These are phyloP conservation scores for Taphrorychus bicolor DNA, from an alignment of 2,888 invertebrate genomes.

Conservation along the genomic window DNA sequence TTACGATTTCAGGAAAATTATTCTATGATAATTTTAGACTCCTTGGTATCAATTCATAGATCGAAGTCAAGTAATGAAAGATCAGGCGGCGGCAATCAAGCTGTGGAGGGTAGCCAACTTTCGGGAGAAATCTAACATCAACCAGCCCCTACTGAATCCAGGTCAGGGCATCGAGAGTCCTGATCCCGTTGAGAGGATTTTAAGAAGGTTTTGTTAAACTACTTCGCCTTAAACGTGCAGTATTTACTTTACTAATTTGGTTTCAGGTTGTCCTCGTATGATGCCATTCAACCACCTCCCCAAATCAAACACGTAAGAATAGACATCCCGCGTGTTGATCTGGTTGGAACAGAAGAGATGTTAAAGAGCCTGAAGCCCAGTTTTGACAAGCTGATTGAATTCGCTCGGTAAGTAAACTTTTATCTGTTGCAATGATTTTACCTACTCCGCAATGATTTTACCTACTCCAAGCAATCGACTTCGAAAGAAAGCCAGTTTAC, in stretches of 20 bases:
- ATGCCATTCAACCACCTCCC: slow-evolving; percentile 68
- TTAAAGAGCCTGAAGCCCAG: slow-evolving; percentile 54
- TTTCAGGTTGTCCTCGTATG: slow-evolving; percentile 69
- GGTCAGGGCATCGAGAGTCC: slow-evolving; percentile 53
- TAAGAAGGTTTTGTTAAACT: slow-evolving; percentile 60
- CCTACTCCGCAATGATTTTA: too few relatives aligned
- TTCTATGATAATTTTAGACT: slow-evolving; percentile 54
- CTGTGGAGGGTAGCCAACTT: slow-evolving; percentile 66
- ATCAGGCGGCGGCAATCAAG: slow-evolving; percentile 62
- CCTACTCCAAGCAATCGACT: too few relatives aligned
- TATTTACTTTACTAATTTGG: slow-evolving; percentile 3
- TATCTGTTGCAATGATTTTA: not conserved
- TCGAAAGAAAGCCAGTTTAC: too few relatives aligned
- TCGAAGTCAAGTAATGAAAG: slow-evolving; percentile 63
- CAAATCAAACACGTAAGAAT: slow-evolving; percentile 59
- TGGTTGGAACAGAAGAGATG: slow-evolving; percentile 51
- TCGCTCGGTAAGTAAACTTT: slow-evolving; percentile 59
- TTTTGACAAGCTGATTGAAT: slow-evolving; percentile 58
- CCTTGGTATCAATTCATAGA: slow-evolving; percentile 76
- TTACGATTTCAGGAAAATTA: too few relatives aligned
- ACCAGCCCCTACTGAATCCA: slow-evolving; percentile 53
- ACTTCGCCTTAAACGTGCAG: not conserved
- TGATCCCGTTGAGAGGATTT: slow-evolving; percentile 65
- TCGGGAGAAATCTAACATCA: slow-evolving; percentile 58
- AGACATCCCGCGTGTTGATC: slow-evolving; percentile 52